Evolutionary conservation across 2,113 vertebrate species (phyloP).

Genomic region (Lasiurus borealis): DNA sequence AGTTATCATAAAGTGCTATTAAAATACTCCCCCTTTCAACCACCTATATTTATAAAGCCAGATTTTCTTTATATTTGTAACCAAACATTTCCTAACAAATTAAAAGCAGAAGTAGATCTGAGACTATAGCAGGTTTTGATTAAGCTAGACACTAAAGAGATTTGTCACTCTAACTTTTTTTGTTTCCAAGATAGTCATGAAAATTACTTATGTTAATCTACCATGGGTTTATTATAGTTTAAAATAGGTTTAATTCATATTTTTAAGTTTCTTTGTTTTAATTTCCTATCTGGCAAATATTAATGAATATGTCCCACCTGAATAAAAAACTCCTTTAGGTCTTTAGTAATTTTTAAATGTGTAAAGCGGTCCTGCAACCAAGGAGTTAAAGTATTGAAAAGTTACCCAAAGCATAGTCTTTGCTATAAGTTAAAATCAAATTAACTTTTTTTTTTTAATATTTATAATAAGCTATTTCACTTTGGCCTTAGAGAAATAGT

Average conservation of each 20-base stretch:
- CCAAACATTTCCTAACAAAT: background rate
- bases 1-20: slow-evolving; percentile 14
- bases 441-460: background rate
- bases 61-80: slow-evolving; percentile 34
- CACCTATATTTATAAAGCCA: background rate
- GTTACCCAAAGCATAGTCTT: slow-evolving; percentile 27
- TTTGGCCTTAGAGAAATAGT: slow-evolving; percentile 24
- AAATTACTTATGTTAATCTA: no score
- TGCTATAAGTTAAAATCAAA: background rate
- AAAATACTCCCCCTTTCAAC: background rate
- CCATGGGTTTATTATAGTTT: background rate
- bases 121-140: slow-evolving; percentile 39
- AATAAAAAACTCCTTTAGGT: background rate
- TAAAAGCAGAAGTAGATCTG: slow-evolving; percentile 27
- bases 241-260: slow-evolving; percentile 42
- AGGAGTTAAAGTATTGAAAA: slow-evolving; percentile 18
- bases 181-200: no score
- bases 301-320: background rate
- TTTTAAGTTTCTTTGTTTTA: slow-evolving; percentile 51
- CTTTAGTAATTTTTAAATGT: slow-evolving; percentile 52
- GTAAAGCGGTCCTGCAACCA: slow-evolving; percentile 31
- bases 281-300: slow-evolving; percentile 43
- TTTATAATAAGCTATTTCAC: slow-evolving; percentile 13
- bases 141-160: no score
- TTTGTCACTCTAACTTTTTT: no score